Evolutionary conservation across 2,113 vertebrate species (phyloP), one percentile per base, ranked within the genome.

Genomic region (Gadus chalcogrammus): DNA sequence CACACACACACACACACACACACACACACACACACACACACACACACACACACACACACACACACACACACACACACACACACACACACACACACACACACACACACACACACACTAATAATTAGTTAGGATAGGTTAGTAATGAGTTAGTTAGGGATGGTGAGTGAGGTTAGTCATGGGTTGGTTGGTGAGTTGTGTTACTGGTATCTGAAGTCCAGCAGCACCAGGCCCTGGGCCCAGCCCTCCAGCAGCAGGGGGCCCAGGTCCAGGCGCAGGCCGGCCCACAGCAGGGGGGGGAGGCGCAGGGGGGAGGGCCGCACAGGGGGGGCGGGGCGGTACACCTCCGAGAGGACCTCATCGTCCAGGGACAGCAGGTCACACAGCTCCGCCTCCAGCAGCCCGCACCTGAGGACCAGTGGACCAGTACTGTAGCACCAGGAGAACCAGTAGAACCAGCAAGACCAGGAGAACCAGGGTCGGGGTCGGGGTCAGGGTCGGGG

Each of bases 311-410:
- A 84, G 64, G 79, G 89, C 20, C 86, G 91, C 0, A 90, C 90
- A 0, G 93, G 93, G 0, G 90, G 85, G 68, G 87, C 90, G 77
- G 83, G 79, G 24, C 38, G 84, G 79, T 95, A 95, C 56, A 92
- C 90, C 13, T 91, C 92, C 38, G 84, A 69, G n/a, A 95, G 89
- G 69, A 95, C 82, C 22, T 94, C 90, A 31, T 95, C 82, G 0
- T 96, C 94, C 78, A 95, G 74, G 22, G 94, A 95, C 77, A 95
- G 69, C 52, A 95, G 13, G 7, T 95, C 94, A 68, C 91, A 90
- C 67, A 96, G 77, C 64, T 96, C 94, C 0, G 68, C 84, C 68
- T 95, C 95, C 7, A 94, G 89, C 38, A 95, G 83, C 1, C 92
- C 94, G 0, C 85, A 83, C 85, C 95, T 97, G 85, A 64, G 42